A percentile compares a stretch with the other conserved stretches of the same genome.
Conservation (phyloP, 2,113 vertebrate species). For the Phaetusa simplex region DNA sequence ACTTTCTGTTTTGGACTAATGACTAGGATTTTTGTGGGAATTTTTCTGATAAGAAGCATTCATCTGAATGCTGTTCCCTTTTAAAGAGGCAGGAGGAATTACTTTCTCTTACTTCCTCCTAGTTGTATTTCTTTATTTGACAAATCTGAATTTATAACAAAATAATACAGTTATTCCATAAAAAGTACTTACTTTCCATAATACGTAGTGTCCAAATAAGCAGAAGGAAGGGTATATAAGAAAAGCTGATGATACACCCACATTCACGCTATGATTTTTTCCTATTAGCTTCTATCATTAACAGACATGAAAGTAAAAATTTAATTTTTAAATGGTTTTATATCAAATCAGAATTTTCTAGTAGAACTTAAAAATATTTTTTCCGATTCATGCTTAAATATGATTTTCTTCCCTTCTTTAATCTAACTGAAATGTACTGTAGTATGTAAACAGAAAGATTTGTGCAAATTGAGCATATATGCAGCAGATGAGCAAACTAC, state of each 20-base stretch:
- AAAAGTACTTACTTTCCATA: not conserved
- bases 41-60: not conserved
- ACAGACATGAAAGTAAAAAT: not conserved
- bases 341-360: not conserved
- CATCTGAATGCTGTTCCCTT: not conserved
- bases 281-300: not conserved
- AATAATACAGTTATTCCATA: not conserved
- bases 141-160: not conserved
- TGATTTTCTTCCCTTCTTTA: not conserved
- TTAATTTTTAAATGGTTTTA: not conserved
- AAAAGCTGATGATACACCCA: not conserved
- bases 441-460: not conserved
- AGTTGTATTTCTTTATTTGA: not conserved
- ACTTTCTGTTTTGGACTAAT: not conserved
- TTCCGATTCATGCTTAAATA: not conserved
- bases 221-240: not conserved
- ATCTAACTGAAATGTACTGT: not conserved
- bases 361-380: not conserved
- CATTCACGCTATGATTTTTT: not conserved
- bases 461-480: not conserved
- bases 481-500: not conserved
- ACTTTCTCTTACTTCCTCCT: not conserved
- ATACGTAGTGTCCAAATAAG: not conserved
- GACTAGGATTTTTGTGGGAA: not conserved
- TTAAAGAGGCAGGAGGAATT: not conserved